These are phyloP conservation scores for Phalloptychus januarius DNA, from an alignment of 2,797 vertebrate species.

Conservation along the genomic window DNA sequence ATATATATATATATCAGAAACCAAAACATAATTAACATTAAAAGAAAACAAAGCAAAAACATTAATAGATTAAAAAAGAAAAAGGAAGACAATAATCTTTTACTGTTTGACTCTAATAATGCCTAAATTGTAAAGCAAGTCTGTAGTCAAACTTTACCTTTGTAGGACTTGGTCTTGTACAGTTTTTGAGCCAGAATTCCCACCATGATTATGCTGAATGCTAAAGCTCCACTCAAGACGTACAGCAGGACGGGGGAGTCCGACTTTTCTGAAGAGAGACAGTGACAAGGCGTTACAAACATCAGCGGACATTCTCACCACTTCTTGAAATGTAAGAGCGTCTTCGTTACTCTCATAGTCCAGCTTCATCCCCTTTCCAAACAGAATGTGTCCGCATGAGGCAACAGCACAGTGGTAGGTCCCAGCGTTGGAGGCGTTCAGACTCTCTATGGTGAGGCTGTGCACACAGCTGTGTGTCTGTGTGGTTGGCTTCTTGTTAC, in stretches of 20 bases:
- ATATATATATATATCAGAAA: background rate
- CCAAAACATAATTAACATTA: background rate
- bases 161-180: background rate
- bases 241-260: background rate
- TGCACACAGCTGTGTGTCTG: slow-evolving; percentile 50
- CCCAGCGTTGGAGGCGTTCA: slow-evolving; percentile 32
- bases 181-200: background rate
- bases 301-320: background rate
- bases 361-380: slow-evolving; percentile 35
- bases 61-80: background rate
- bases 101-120: background rate
- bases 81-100: background rate
- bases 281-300: background rate
- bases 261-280: slow-evolving; percentile 4
- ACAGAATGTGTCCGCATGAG: slow-evolving; percentile 58
- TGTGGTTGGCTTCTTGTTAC: slow-evolving; percentile 23
- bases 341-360: slow-evolving; percentile 10
- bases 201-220: background rate
- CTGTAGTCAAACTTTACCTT: background rate
- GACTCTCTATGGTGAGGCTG: slow-evolving; percentile 27
- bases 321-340: too few species aligned
- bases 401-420: slow-evolving; percentile 47
- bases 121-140: background rate
- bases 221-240: slow-evolving; percentile 1
- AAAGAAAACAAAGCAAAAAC: background rate